These are phyloP conservation scores for Phalloptychus januarius DNA, from an alignment of 2,797 vertebrate species.

Conservation along the genomic window DNA sequence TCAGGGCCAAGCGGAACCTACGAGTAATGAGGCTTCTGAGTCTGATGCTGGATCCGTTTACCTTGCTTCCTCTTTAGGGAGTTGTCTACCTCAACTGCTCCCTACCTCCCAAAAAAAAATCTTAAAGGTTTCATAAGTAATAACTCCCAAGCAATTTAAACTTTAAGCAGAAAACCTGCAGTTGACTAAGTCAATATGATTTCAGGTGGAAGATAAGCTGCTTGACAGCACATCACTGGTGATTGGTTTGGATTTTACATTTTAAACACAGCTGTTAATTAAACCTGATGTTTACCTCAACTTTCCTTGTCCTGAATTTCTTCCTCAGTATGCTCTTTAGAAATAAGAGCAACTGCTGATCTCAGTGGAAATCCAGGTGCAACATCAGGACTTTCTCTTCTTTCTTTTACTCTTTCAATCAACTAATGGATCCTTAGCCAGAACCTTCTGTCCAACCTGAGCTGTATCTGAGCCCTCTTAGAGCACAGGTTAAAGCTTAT, in stretches of 20 bases:
- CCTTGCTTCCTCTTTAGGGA: constrained; percentile 28
- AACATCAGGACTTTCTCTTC: constrained; percentile 21
- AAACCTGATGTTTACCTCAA: constrained; percentile 15
- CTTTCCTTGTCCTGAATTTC: background rate
- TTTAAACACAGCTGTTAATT: constrained; percentile 24
- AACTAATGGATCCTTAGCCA: constrained; percentile 18
- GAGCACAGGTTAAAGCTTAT: constrained; percentile 21
- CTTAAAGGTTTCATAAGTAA: constrained; percentile 23
- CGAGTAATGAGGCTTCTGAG: constrained; percentile 47
- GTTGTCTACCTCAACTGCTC: constrained; percentile 10
- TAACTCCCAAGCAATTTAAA: constrained; percentile 27
- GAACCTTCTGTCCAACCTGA: constrained; percentile 18
- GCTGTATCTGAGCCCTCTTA: constrained; percentile 27
- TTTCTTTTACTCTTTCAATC: constrained; percentile 28
- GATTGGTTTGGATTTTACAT: constrained; percentile 20
- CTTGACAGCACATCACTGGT: constrained; percentile 17
- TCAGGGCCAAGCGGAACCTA: constrained; percentile 22
- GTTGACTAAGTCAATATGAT: constrained; percentile 30
- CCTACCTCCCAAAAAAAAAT: constrained; percentile 13
- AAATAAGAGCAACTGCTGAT: constrained; percentile 15
- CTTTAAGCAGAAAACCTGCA: constrained; percentile 13
- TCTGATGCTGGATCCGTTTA: constrained; percentile 33
- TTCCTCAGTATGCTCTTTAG: constrained; percentile 10
- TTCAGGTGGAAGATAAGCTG: constrained; percentile 11
- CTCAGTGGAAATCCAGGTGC: constrained; percentile 33